Conservation (phyloP, 2,113 vertebrate genomes). For the Hassar affinis region DNA sequence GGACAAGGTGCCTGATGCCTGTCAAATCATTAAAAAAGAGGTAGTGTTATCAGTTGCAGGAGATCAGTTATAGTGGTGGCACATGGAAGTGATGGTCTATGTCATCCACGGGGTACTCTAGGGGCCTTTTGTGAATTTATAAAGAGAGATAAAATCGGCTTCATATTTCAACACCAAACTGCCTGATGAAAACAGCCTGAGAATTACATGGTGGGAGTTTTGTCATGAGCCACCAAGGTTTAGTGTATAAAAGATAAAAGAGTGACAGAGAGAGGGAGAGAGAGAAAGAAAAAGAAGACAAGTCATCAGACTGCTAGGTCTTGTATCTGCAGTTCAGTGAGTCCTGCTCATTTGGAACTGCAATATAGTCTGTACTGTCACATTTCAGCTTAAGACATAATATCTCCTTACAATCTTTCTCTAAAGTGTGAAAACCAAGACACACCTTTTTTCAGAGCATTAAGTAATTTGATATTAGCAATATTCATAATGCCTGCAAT, state of each 20-base stretch:
- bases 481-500: conserved; percentile 64
- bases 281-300: conserved; percentile 68
- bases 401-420: conserved; percentile 59
- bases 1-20: conserved; percentile 78
- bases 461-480: conserved; percentile 69
- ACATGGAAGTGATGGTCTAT: conserved; percentile 71
- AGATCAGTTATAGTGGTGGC: conserved; percentile 75
- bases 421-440: conserved; percentile 48
- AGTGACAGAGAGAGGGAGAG: conserved; percentile 26
- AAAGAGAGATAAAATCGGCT: conserved; percentile 77
- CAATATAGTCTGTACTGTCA: conserved; percentile 59
- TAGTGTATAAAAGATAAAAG: conserved; percentile 57
- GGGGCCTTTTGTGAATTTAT: conserved; percentile 77
- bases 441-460: conserved; percentile 51
- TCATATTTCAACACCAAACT: conserved; percentile 75
- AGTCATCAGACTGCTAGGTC: conserved; percentile 70
- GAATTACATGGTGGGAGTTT: conserved; percentile 75
- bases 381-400: conserved; percentile 52
- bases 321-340: conserved; percentile 62
- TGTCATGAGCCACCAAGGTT: conserved; percentile 67
- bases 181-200: conserved; percentile 73
- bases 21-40: conserved; percentile 79
- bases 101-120: conserved; percentile 73
- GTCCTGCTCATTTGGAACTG: conserved; percentile 60
- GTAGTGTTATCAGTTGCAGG: conserved; percentile 78